phyloP scores from a whole-genome alignment of 2,888 invertebrate species.

The Aspidiotus rigidus region DNA sequence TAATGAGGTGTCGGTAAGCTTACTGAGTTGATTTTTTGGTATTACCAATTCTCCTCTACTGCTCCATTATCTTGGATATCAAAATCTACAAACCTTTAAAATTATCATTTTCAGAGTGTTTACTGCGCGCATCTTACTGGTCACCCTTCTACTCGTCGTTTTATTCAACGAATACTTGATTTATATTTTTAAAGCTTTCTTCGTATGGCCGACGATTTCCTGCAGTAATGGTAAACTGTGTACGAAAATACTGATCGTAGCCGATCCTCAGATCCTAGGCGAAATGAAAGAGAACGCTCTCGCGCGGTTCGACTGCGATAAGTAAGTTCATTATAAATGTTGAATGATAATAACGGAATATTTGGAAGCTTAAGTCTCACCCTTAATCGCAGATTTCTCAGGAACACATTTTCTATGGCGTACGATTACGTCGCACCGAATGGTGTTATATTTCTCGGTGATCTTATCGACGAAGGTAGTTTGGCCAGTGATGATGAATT shows the following conservation, averaged over 20 bases:
- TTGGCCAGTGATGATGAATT: conserved; percentile 62
- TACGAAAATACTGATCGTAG: conserved; percentile 61
- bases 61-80: too few species aligned
- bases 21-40: too few species aligned
- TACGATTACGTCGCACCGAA: conserved; percentile 65
- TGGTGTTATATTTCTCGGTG: conserved; percentile 81
- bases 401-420: conserved; percentile 66
- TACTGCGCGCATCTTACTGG: too few species aligned
- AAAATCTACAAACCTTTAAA: too few species aligned
- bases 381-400: conserved; percentile 56
- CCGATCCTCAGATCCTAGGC: conserved; percentile 90
- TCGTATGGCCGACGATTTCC: conserved; percentile 45
- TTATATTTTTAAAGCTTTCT: conserved; percentile 47
- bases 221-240: conserved; percentile 46
- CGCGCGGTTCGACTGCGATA: conserved; percentile 79
- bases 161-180: conserved; percentile 49
- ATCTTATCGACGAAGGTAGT: conserved; percentile 90
- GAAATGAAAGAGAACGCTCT: conserved; percentile 61
- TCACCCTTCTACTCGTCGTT: too few species aligned
- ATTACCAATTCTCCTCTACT: too few species aligned
- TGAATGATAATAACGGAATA: not conserved
- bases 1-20: too few species aligned
- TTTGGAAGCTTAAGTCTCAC: not conserved
- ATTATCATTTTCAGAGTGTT: too few species aligned
- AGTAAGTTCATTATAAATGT: too few species aligned